Evolutionary conservation across 1,140 invertebrate species (phyloP), one percentile per base, ranked within the genome.

Genomic region (Magallana angulata): DNA sequence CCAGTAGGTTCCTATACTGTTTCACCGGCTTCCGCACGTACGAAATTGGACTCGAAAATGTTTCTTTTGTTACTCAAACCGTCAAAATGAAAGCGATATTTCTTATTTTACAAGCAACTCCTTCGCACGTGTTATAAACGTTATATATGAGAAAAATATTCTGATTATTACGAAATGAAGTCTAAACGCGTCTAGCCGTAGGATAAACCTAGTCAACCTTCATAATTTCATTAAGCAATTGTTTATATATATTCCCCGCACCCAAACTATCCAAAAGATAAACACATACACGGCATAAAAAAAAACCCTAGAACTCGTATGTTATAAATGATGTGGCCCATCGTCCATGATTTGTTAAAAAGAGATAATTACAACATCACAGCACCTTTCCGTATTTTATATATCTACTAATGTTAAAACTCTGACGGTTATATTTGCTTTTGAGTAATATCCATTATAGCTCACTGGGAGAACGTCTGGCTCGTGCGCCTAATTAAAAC

Each of bases 151-250:
- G 36, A 48, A 48, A 76, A 76, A 76, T 76, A 24, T 76, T 76
- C 68, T 76, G 68, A 30, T 76, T 24, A 76, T 48, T 48, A 48
- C 36, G 68, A 30, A 76, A 76, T 76, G 11, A 24, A 30, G 18
- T 12, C 36, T 30, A 30, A 18, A 76, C 68, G 68, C 12, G 36
- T 48, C 36, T 48, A 48, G 36, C 36, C 36, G 5, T 24, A 76
- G 68, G 68, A 76, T 76, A 30, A 76, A 76, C 68, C 30, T 30
- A 76, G 68, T 36, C 68, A 76, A 76, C 68, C 68, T 76, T 76
- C 24, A 24, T 68, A 68, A 68, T 24, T 68, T 68, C 4, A 68
- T 76, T 76, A 76, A 76, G 24, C 24, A 76, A 76, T 76, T 30
- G 24, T 76, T 76, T 76, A 76, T 76, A 76, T 76, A 30, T 8